A percentile compares a stretch with the other conserved stretches of the same genome.
These are phyloP conservation scores for Limosa lapponica DNA, from an alignment of 2,797 vertebrate genomes.

Conservation along the genomic window DNA sequence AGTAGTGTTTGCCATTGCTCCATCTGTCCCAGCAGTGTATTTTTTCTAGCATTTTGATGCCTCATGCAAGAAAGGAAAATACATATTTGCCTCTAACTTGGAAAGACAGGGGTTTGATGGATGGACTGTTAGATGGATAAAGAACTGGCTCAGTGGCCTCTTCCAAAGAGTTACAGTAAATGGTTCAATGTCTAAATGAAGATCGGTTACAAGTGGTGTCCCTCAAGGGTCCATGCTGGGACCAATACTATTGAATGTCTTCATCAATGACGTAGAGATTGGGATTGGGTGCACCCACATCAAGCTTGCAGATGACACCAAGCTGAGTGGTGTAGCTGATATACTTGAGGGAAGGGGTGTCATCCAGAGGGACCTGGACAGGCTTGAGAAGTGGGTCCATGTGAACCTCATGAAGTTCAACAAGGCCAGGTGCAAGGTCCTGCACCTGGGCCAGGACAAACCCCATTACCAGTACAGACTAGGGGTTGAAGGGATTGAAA, in stretches of 20 bases:
- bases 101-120: background rate
- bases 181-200: background rate
- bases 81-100: background rate
- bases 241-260: background rate
- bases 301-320: background rate
- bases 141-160: background rate
- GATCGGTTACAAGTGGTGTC: accelerated
- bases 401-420: background rate
- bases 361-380: background rate
- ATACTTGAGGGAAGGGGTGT: background rate
- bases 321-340: background rate
- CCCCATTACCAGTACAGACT: background rate
- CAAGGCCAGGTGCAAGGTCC: background rate
- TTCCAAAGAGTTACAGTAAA: background rate
- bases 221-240: background rate
- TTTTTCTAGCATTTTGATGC: background rate
- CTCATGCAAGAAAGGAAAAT: background rate
- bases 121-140: background rate
- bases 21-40: background rate
- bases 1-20: background rate
- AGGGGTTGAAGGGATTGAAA: background rate
- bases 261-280: background rate
- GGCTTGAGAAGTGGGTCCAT: background rate
- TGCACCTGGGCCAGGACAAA: background rate
- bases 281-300: background rate